Evolutionary conservation across 1,140 invertebrate genomes (phyloP), one percentile per base, ranked within the genome.

Genomic region (Rhyzopertha dominica): DNA sequence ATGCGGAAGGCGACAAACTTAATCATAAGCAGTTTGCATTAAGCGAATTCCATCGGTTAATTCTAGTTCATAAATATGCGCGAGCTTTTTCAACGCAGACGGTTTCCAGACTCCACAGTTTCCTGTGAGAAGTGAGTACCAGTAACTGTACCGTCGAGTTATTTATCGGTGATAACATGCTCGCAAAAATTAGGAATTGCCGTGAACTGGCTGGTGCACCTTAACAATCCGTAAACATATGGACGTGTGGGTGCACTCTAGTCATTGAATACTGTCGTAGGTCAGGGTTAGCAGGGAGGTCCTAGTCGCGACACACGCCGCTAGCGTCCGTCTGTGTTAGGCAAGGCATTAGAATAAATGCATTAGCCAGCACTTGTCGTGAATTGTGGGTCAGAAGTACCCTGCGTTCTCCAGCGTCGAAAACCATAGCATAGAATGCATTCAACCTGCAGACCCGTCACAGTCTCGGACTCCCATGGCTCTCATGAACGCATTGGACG

Each of bases 261-360:
- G 58, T 58, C 58, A 60, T 60, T 60, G 58, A 60, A 57, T 53
- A 60, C 50, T 60, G 47, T 30, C 58, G 42, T 60, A 60, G 58
- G 58, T 60, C 58, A 60, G 35, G 58, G 51, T 39, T 58, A 35
- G 16, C 43, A 19, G 22, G 32, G 18, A 22, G 38, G 4, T 24
- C 20, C 41, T 29, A 51, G 26, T 43, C 19, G 36, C 22, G 51
- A 57, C 57, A 3, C 49, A 57, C 54, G 52, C 52, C 20, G 24
- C 18, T 18, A 17, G 22, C 24, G 25, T 18, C 36, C 37, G 14
- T 44, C 34, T 26, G 18, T 30, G 20, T 50, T 45, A 44, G 45
- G 35, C 35, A 39, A 40, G 24, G 37, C 37, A 40, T 36, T 40
- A 45, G 43, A 46, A 32, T 36, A 51, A n/a, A 43, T 26, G 24